phyloP scores from a whole-genome alignment of 2,888 invertebrate genomes.

The Parasteatoda lunata region DNA sequence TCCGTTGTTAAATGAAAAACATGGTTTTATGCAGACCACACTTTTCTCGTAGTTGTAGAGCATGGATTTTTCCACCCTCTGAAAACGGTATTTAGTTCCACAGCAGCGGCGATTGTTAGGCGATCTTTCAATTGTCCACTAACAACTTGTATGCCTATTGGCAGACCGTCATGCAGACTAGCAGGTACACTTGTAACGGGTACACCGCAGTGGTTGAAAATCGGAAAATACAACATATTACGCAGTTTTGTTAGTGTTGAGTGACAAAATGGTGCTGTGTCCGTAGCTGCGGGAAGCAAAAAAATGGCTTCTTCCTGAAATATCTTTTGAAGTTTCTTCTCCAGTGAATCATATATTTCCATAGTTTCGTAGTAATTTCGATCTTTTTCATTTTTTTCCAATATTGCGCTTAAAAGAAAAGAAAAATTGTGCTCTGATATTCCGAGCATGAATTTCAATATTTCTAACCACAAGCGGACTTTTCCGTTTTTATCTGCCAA shows the following conservation, averaged over 20 bases:
- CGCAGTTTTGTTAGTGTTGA: slow-evolving; percentile 86
- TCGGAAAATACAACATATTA: slow-evolving; percentile 89
- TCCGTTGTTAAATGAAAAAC: too few species aligned
- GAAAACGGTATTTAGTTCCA: slow-evolving; percentile 84
- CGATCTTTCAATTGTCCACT: slow-evolving; percentile 80
- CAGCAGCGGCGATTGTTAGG: slow-evolving; percentile 86
- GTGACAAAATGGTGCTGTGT: slow-evolving; percentile 89
- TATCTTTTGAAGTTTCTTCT: slow-evolving; percentile 19
- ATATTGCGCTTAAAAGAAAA: slow-evolving; percentile 63
- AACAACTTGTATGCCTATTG: slow-evolving; percentile 84
- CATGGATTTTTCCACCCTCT: slow-evolving; percentile 82
- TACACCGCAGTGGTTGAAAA: slow-evolving; percentile 89
- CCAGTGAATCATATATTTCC: slow-evolving; percentile 5
- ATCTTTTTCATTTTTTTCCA: slow-evolving; percentile 76
- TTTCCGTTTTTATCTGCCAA: slow-evolving; percentile 61
- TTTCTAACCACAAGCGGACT: slow-evolving; percentile 73
- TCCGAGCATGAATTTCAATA: slow-evolving; percentile 19
- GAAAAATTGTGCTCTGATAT: slow-evolving; percentile 23
- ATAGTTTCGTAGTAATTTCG: slow-evolving; percentile 17
- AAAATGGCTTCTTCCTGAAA: slow-evolving; percentile 83
- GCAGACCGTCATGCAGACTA: slow-evolving; percentile 83
- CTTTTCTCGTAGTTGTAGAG: background rate
- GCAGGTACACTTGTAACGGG: slow-evolving; percentile 89
- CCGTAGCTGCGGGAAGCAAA: slow-evolving; percentile 91
- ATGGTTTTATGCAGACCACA: too few species aligned